Percentiles rank a stretch among this genome's conserved stretches.
Conservation (phyloP, 2,888 invertebrate species). For the Poecilobothrus nobilitatus region DNA sequence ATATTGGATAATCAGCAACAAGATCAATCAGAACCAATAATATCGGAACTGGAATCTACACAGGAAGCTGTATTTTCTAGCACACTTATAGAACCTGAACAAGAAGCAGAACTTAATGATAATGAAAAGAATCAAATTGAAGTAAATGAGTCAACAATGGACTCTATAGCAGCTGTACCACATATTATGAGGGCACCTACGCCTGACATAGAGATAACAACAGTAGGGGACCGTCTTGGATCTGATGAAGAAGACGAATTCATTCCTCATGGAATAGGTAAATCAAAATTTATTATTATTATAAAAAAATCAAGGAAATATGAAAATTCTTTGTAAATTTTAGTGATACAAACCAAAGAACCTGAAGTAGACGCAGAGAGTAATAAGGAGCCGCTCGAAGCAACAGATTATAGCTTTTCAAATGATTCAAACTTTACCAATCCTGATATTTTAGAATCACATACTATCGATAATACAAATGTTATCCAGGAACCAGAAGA, state of each 20-base stretch:
- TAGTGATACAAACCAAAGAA: conserved; percentile 20
- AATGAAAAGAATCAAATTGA: conserved; percentile 23
- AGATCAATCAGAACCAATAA: conserved; percentile 14
- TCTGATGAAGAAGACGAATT: conserved; percentile 42
- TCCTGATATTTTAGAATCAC: conserved; percentile 28
- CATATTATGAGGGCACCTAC: conserved; percentile 38
- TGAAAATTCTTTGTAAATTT: neutral
- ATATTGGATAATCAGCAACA: conserved; percentile 12
- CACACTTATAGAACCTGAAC: conserved; percentile 33
- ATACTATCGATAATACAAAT: conserved; percentile 13
- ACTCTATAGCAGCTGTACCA: conserved; percentile 33
- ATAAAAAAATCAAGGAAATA: conserved; percentile 20
- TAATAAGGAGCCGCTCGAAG: conserved; percentile 17
- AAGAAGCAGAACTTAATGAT: conserved; percentile 36
- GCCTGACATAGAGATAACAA: conserved; percentile 43
- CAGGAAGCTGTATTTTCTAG: conserved; percentile 34
- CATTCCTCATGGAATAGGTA: conserved; percentile 22
- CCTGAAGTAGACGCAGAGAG: conserved; percentile 13
- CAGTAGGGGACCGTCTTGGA: conserved; percentile 40
- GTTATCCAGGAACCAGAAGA: conserved; percentile 30
- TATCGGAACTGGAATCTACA: conserved; percentile 14
- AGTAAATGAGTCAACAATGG: conserved; percentile 23
- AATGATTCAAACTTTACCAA: conserved; percentile 33
- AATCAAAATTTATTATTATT: conserved; percentile 8
- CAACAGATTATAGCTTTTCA: conserved; percentile 33